phyloP scores from a whole-genome alignment of 1,140 invertebrate genomes.

The Eriosoma lanigerum region DNA sequence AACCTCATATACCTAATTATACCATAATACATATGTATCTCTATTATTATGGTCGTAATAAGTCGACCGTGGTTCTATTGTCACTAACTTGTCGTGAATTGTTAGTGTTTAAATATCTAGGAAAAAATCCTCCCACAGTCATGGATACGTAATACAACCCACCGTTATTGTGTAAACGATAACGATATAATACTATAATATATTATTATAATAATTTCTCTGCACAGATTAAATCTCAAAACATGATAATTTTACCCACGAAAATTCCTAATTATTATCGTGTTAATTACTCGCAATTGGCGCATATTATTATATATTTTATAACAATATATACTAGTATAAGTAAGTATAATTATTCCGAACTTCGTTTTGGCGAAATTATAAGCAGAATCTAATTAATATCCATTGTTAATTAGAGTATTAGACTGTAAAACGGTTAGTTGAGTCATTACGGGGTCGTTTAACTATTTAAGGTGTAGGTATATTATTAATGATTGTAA shows the following conservation, averaged over 20 bases:
- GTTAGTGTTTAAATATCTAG: too few relatives aligned
- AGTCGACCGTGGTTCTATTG: too few relatives aligned
- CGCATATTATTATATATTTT: too few relatives aligned
- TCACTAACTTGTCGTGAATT: too few relatives aligned
- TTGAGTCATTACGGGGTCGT: background rate
- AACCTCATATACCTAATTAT: background rate
- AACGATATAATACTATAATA: too few relatives aligned
- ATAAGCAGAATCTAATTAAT: background rate
- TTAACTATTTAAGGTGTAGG: background rate
- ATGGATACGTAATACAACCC: too few relatives aligned
- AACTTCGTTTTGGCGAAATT: background rate
- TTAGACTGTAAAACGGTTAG: background rate
- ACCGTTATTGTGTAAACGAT: too few relatives aligned
- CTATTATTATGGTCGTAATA: too few relatives aligned
- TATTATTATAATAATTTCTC: background rate
- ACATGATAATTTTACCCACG: too few relatives aligned
- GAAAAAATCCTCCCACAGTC: too few relatives aligned
- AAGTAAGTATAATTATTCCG: background rate
- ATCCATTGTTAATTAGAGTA: background rate
- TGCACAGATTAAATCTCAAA: background rate
- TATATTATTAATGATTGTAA: constrained; percentile 11
- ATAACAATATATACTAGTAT: too few relatives aligned
- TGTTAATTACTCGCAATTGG: background rate
- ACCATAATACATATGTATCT: background rate
- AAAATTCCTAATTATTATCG: background rate